Percentiles rank a stretch among this genome's conserved stretches.
Evolutionary conservation across 2,888 invertebrate species (phyloP).

Genomic region (Mesoligia furuncula): DNA sequence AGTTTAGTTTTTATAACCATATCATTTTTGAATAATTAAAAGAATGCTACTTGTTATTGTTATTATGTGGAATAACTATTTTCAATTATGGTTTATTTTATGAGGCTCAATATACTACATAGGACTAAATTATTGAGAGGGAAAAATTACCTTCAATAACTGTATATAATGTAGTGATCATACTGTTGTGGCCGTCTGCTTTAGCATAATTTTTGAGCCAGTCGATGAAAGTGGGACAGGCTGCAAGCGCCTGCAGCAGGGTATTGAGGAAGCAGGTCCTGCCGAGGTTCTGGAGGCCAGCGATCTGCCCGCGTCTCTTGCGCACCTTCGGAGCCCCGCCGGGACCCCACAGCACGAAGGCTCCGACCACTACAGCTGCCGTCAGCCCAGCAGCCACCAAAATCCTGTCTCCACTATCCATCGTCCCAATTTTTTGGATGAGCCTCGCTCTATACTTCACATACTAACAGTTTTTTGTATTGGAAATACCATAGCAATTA

Average conservation of each 20-base stretch:
- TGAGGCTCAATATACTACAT: neutral
- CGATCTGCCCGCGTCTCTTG: constrained; percentile 93
- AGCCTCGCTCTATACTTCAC: constrained; percentile 59
- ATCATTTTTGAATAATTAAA: neutral
- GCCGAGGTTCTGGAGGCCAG: constrained; percentile 97
- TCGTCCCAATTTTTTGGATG: constrained; percentile 73
- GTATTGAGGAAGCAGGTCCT: constrained; percentile 98
- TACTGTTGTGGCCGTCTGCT: constrained; percentile 92
- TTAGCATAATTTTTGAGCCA: constrained; percentile 94
- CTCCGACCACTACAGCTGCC: constrained; percentile 95
- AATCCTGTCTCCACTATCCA: constrained; percentile 94
- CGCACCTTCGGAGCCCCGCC: constrained; percentile 91
- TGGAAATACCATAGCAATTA: constrained; percentile 39
- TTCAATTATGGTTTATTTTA: too few relatives aligned
- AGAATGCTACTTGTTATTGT: neutral
- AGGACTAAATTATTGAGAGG: neutral
- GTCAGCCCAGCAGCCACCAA: constrained; percentile 95
- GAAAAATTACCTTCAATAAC: constrained; percentile 92
- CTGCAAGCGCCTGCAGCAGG: constrained; percentile 96
- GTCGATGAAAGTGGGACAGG: constrained; percentile 95
- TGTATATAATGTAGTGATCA: constrained; percentile 93
- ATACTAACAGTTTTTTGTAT: constrained; percentile 62
- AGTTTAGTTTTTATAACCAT: neutral
- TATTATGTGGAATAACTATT: neutral
- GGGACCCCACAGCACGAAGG: constrained; percentile 96